These are phyloP conservation scores for Lasioglossum baleicum DNA, from an alignment of 1,140 invertebrate genomes.

Conservation along the genomic window DNA sequence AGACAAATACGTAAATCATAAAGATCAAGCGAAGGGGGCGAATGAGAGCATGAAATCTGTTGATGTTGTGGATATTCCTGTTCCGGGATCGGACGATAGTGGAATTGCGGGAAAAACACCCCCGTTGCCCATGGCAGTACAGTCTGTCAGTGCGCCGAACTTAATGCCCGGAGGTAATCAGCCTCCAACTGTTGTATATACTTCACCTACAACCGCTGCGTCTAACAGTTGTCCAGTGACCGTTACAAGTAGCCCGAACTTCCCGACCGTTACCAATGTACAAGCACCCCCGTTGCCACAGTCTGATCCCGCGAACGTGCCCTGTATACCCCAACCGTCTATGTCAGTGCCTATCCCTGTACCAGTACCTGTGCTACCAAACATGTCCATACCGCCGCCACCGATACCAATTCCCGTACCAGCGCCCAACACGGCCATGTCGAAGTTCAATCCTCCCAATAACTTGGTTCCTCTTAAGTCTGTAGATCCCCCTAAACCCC, in stretches of 20 bases:
- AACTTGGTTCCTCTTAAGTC: slow-evolving; percentile 75
- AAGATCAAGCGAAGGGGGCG: slow-evolving; percentile 24
- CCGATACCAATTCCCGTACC: slow-evolving; percentile 68
- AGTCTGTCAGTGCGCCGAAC: slow-evolving; percentile 22
- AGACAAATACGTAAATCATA: slow-evolving; percentile 65
- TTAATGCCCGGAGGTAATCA: slow-evolving; percentile 42
- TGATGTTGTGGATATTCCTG: slow-evolving; percentile 83
- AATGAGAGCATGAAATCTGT: slow-evolving; percentile 75
- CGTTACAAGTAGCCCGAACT: slow-evolving; percentile 49
- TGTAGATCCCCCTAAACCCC: slow-evolving; percentile 73
- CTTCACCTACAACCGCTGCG: slow-evolving; percentile 42
- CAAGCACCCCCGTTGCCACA: slow-evolving; percentile 58
- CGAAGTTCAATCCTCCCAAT: slow-evolving; percentile 75
- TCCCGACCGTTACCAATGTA: slow-evolving; percentile 34
- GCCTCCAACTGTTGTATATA: slow-evolving; percentile 35
- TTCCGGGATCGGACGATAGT: slow-evolving; percentile 68
- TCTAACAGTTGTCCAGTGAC: slow-evolving; percentile 44
- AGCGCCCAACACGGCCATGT: slow-evolving; percentile 70
- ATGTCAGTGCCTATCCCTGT: slow-evolving; percentile 65
- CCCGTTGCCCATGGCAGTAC: slow-evolving; percentile 65
- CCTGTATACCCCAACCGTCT: slow-evolving; percentile 64
- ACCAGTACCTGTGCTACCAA: slow-evolving; percentile 58
- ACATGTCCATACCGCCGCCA: slow-evolving; percentile 66
- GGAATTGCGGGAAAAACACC: slow-evolving; percentile 67
- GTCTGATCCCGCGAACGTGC: slow-evolving; percentile 18